Percentiles rank a stretch among this genome's conserved stretches.
Evolutionary conservation across 2,113 vertebrate genomes (phyloP).

Genomic region (Desmodus rotundus): DNA sequence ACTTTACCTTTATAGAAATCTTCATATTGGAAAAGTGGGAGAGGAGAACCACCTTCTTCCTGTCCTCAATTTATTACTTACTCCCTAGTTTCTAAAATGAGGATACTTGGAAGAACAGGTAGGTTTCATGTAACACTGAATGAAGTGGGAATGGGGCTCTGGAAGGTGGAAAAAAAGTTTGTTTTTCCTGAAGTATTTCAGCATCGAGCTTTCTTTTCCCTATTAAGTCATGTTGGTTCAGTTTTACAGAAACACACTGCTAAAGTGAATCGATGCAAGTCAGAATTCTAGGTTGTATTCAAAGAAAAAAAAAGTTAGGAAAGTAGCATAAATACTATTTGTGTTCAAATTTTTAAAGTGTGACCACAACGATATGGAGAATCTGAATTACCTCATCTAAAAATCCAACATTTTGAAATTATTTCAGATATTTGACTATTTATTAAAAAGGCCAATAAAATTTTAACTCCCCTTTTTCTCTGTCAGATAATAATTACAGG

Average conservation of each 20-base stretch:
- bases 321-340: background rate
- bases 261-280: background rate
- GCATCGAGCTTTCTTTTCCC: background rate
- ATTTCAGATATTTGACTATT: background rate
- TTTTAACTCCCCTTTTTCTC: background rate
- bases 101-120: background rate
- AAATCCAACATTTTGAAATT: constrained; percentile 46
- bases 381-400: background rate
- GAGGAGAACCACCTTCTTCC: background rate
- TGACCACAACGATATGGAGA: background rate
- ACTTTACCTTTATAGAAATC: background rate
- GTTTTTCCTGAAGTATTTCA: background rate
- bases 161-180: background rate
- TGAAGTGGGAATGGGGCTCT: background rate
- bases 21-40: background rate
- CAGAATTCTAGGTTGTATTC: background rate
- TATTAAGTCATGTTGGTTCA: background rate
- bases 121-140: background rate
- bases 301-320: background rate
- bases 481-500: background rate
- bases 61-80: background rate
- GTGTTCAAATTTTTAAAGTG: constrained; percentile 8
- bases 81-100: background rate
- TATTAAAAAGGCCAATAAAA: background rate
- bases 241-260: constrained; percentile 13